These are phyloP conservation scores for Nephotettix cincticeps DNA, from an alignment of 1,140 invertebrate species.

Conservation along the genomic window DNA sequence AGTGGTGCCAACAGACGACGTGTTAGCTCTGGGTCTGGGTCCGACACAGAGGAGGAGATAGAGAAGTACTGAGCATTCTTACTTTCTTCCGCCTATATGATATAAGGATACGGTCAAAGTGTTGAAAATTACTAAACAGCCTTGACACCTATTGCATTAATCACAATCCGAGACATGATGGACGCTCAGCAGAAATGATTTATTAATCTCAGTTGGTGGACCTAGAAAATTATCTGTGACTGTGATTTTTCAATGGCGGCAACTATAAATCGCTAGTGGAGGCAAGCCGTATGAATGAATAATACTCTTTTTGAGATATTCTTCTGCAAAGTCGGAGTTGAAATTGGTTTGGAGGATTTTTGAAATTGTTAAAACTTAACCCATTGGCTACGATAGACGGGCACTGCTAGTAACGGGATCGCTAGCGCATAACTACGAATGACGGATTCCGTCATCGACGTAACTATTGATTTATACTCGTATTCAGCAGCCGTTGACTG, in stretches of 20 bases:
- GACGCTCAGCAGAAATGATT: neutral
- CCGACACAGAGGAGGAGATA: constrained; percentile 58
- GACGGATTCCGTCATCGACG: too few relatives aligned
- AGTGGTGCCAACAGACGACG: constrained; percentile 4
- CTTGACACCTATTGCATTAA: neutral
- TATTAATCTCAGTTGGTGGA: neutral
- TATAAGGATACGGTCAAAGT: neutral
- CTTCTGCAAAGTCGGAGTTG: too few relatives aligned
- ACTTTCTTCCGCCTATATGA: neutral
- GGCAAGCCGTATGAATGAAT: neutral
- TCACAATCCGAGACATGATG: neutral
- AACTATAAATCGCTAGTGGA: neutral
- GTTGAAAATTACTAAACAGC: neutral
- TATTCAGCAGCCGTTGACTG: too few relatives aligned
- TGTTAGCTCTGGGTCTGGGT: neutral
- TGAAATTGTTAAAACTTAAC: too few relatives aligned
- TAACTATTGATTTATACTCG: too few relatives aligned
- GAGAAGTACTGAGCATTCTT: constrained; percentile 38
- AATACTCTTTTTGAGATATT: too few relatives aligned
- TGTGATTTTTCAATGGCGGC: neutral
- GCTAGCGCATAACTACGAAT: too few relatives aligned
- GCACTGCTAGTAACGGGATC: too few relatives aligned
- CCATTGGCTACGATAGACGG: too few relatives aligned
- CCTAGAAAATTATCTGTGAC: too few relatives aligned
- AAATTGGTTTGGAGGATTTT: too few relatives aligned